phyloP scores from a whole-genome alignment of 1,140 invertebrate genomes.

The Drosophila novamexicana region DNA sequence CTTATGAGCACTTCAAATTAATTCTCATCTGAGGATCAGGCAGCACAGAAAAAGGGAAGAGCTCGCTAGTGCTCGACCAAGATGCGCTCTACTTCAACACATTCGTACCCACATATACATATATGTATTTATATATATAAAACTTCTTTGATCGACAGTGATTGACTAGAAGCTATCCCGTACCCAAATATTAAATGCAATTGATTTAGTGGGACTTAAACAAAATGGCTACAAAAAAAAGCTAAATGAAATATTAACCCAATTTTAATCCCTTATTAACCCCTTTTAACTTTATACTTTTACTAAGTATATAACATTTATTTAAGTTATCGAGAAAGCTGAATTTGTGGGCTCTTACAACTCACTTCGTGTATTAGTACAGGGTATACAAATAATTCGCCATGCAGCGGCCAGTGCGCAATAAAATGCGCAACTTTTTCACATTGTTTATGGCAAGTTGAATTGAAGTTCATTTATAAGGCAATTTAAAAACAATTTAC shows the following conservation, averaged over 20 bases:
- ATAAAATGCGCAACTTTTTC: conserved; percentile 46
- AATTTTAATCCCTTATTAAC: too few relatives aligned
- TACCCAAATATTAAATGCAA: too few relatives aligned
- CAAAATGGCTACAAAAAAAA: too few relatives aligned
- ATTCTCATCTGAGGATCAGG: conserved; percentile 39
- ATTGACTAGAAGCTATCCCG: too few relatives aligned
- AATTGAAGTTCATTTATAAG: conserved; percentile 81
- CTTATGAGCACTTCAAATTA: conserved; percentile 72
- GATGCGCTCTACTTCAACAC: background rate
- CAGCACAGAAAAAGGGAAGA: background rate
- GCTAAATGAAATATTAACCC: too few relatives aligned
- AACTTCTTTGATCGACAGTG: too few relatives aligned
- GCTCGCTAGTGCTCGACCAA: background rate
- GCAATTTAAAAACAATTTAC: conserved; percentile 82
- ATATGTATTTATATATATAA: background rate
- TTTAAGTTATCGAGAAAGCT: too few relatives aligned
- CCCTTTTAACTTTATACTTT: too few relatives aligned
- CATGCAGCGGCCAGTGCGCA: conserved; percentile 35
- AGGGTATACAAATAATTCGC: conserved; percentile 34
- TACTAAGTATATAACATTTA: too few relatives aligned
- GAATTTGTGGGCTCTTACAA: too few relatives aligned
- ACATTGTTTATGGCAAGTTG: conserved; percentile 64
- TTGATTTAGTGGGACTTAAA: too few relatives aligned
- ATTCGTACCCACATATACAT: background rate
- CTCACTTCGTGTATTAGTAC: background rate